Percentiles rank a stretch among this genome's conserved stretches.
These are phyloP conservation scores for Eulemur albifrons DNA, from an alignment of 2,797 vertebrate species.

Conservation along the genomic window DNA sequence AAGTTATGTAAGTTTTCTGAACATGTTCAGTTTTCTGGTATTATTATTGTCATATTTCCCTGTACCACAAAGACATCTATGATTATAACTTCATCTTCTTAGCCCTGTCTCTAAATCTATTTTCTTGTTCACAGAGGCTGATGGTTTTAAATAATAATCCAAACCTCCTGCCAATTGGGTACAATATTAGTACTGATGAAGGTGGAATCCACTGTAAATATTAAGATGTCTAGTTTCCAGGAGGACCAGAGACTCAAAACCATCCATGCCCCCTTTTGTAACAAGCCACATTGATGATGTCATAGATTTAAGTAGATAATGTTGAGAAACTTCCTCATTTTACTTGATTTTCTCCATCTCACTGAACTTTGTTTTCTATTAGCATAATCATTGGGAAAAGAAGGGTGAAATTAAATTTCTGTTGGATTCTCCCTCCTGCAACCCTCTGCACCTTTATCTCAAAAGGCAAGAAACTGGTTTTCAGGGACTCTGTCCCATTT, in stretches of 20 bases:
- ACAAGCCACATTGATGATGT: background rate
- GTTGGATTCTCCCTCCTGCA: background rate
- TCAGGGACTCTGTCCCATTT: background rate
- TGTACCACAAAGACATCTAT: background rate
- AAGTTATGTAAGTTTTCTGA: background rate
- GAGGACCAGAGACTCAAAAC: background rate
- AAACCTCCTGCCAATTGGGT: background rate
- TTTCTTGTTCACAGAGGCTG: background rate
- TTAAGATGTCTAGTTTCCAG: background rate
- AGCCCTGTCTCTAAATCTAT: background rate
- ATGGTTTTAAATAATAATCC: conserved; percentile 11
- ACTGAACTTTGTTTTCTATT: background rate
- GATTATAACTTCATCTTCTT: background rate
- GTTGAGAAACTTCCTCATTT: background rate
- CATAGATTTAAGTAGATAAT: background rate
- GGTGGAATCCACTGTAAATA: background rate
- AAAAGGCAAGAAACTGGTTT: background rate
- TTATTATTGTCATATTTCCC: background rate
- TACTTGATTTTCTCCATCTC: background rate
- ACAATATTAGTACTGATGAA: background rate
- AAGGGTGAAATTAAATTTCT: background rate
- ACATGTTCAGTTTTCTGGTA: background rate
- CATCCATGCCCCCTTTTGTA: background rate
- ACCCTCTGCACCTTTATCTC: background rate
- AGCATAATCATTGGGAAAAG: background rate